Conservation (phyloP, 2,888 invertebrate genomes). For the Drosophila paracracens region DNA sequence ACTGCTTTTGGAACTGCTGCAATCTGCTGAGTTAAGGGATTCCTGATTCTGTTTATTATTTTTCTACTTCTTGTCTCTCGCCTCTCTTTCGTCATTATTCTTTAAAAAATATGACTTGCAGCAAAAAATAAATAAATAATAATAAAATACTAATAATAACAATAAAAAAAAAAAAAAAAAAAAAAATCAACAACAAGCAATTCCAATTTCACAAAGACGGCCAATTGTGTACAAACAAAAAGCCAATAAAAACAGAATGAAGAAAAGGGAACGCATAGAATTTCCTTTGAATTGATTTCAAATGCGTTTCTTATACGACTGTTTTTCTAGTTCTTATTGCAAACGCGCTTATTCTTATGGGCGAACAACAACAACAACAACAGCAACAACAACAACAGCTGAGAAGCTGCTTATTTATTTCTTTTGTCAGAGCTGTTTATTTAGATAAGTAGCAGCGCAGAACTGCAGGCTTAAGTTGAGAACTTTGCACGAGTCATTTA, state of each 20-base stretch:
- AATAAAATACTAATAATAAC: constrained; percentile 7
- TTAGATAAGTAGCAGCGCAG: constrained; percentile 5
- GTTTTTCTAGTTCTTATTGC: constrained; percentile 13
- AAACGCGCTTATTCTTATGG: background rate
- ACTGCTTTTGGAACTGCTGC: constrained; percentile 24
- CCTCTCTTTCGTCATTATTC: constrained; percentile 29
- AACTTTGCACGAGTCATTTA: background rate
- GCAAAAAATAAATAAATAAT: background rate
- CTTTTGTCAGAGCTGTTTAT: constrained; percentile 23
- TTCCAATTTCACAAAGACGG: constrained; percentile 46
- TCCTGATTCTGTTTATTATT: constrained; percentile 17
- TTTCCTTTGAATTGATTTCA: constrained; percentile 58
- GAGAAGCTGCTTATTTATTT: constrained; percentile 34
- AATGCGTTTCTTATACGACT: constrained; percentile 50
- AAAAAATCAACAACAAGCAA: constrained; percentile 13
- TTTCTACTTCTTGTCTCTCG: background rate
- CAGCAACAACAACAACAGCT: background rate
- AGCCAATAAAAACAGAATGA: background rate
- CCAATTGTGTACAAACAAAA: constrained; percentile 23
- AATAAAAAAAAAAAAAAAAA: background rate
- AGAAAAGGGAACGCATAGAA: constrained; percentile 28
- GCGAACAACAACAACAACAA: constrained; percentile 3
- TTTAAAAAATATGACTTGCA: constrained; percentile 38
- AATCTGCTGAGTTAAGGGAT: constrained; percentile 29
- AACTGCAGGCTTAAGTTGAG: background rate